phyloP scores from a whole-genome alignment of 2,797 vertebrate species.

The Poeciliopsis gracilis region DNA sequence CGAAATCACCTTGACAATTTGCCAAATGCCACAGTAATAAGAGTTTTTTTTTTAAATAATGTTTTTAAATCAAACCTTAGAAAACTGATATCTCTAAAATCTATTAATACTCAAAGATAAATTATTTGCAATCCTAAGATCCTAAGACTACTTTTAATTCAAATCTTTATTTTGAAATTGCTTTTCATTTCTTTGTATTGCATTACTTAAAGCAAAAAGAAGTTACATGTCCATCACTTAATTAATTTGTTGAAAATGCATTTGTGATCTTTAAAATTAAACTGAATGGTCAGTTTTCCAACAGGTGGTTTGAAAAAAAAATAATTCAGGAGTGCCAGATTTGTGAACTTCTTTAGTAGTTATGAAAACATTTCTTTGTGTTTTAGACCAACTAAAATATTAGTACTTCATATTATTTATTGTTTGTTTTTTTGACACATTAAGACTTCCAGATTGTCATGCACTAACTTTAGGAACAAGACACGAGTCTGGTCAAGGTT shows the following conservation, averaged over 20 bases:
- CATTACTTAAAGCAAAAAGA: background rate
- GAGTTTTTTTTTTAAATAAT: background rate
- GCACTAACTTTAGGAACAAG: slow-evolving; percentile 32
- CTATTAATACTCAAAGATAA: background rate
- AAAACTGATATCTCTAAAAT: background rate
- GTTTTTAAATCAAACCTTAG: background rate
- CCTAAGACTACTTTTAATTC: background rate
- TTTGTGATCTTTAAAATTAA: background rate
- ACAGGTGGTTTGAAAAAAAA: background rate
- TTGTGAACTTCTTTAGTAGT: background rate
- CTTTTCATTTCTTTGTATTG: background rate
- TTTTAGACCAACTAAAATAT: background rate
- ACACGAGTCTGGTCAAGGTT: slow-evolving; percentile 39
- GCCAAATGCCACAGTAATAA: background rate
- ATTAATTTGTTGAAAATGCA: background rate
- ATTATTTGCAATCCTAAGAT: background rate
- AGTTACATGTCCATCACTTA: background rate
- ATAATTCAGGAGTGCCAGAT: background rate
- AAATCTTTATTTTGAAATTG: background rate
- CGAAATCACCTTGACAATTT: background rate
- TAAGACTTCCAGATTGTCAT: slow-evolving; percentile 19
- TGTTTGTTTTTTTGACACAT: background rate
- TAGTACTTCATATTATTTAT: background rate
- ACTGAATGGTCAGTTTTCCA: background rate
- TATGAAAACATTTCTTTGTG: background rate